phyloP scores from a whole-genome alignment of 1,140 invertebrate genomes.

The Drosophila ogumai region DNA sequence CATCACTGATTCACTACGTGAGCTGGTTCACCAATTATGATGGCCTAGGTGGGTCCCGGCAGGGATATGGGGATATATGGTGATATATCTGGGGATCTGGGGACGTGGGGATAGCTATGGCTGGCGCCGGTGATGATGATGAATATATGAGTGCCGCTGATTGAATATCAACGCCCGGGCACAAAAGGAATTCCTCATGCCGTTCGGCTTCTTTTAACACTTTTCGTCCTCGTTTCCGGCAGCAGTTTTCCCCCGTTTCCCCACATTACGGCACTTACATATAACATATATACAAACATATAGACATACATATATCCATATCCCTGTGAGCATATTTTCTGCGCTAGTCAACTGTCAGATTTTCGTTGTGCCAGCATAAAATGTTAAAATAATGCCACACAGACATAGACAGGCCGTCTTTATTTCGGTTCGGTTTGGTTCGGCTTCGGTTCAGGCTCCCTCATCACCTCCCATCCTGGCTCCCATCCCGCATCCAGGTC shows the following conservation, averaged over 20 bases:
- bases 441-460: constrained; percentile 22
- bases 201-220: constrained; percentile 67
- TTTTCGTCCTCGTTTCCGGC: constrained; percentile 73
- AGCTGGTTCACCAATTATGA: constrained; percentile 76
- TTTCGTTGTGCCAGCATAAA: constrained; percentile 82
- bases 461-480: constrained; percentile 12
- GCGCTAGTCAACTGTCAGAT: constrained; percentile 82
- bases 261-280: neutral
- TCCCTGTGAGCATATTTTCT: constrained; percentile 71
- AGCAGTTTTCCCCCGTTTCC: constrained; percentile 54
- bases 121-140: constrained; percentile 51
- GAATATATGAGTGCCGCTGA: constrained; percentile 76
- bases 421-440: constrained; percentile 50
- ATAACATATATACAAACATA: neutral
- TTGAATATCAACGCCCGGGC: constrained; percentile 72
- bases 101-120: constrained; percentile 8
- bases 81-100: constrained; percentile 5
- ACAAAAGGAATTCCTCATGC: constrained; percentile 47
- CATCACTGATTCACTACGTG: constrained; percentile 82
- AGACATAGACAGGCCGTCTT: constrained; percentile 67
- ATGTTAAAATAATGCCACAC: constrained; percentile 82
- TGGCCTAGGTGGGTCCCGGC: constrained; percentile 47
- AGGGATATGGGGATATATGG: constrained; percentile 25
- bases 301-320: neutral
- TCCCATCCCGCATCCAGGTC: constrained; percentile 29